Base-by-base conservation (phyloP, 1,140 invertebrate species). In the Drosophila sproati region DNA sequence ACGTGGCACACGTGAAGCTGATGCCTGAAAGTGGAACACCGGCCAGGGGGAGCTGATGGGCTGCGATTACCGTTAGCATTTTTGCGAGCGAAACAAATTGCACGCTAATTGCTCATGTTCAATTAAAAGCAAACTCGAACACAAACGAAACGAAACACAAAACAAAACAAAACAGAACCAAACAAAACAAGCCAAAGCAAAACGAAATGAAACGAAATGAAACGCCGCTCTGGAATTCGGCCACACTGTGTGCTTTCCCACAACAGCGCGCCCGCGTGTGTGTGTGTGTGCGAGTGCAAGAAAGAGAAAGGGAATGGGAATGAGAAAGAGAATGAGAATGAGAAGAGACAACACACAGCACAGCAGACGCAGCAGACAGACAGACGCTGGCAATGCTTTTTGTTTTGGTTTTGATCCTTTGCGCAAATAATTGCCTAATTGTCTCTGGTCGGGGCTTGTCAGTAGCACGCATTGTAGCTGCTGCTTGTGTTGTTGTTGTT, bases 401-500 rank as follows among this genome's bases (percentile, higher is more conserved):
- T 89, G 85, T 89, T 88, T 85, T 88, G 85, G 80, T 80, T 78
- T 78, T 91, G 85, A 91, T 91, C 89, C 89, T 91, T 91, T 91
- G 79, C 89, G 89, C 78, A 91, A 91, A 91, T 91, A 91, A 91
- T 91, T 91, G 83, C 88, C 80, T 91, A 91, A 91, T 91, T 91
- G 83, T 91, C 81, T 88, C 85, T 89, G 82, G 71, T 82, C 82
- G 71, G 66, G 69, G 66, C 73, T 70, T 86, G 70, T 64, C 64
- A 71, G 60, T 71, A 54, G 68, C 73, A 75, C 54, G 37, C 59
- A 75, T 74, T 69, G 72, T 59, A 55, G 63, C 45, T 52, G 55
- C 10, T 43, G 39, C 8, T 48, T 7, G 5, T 54, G 34, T 48
- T 41, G 39, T 29, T 48, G 29, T 32, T 64, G 29, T 7, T 10